Evolutionary conservation across 2,113 vertebrate species (phyloP).

Genomic region (Eptatretus burgeri): DNA sequence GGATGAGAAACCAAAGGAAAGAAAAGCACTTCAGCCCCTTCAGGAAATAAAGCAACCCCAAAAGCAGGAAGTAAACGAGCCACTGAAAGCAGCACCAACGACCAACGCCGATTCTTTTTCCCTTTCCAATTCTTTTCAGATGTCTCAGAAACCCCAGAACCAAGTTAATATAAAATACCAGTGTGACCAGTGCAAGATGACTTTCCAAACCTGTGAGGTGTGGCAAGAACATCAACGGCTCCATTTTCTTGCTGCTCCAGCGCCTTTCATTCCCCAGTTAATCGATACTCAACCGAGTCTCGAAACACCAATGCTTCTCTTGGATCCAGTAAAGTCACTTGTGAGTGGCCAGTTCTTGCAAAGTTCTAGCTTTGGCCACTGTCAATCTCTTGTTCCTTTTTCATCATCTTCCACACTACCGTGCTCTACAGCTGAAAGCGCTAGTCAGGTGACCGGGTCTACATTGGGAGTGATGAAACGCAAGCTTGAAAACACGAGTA

Average conservation of each 20-base stretch:
- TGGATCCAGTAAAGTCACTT: slow-evolving; percentile 83
- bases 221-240: slow-evolving; percentile 99
- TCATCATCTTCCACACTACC: slow-evolving; percentile 81
- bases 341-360: slow-evolving; percentile 69
- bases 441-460: no score
- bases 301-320: slow-evolving; percentile 95
- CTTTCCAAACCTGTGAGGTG: slow-evolving; percentile 84
- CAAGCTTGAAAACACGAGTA: slow-evolving; percentile 53
- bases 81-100: neutral
- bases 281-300: slow-evolving; percentile 37
- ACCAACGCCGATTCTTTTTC: neutral
- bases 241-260: slow-evolving; percentile 83
- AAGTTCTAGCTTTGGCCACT: slow-evolving; percentile 70
- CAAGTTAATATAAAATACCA: slow-evolving; percentile 27
- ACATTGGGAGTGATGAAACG: slow-evolving; percentile 32
- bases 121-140: neutral
- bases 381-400: slow-evolving; percentile 24
- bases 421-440: no score
- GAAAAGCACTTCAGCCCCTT: slow-evolving; percentile 30
- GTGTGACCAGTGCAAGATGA: slow-evolving; percentile 93
- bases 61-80: slow-evolving; percentile 10
- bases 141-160: neutral
- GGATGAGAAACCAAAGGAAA: slow-evolving; percentile 77
- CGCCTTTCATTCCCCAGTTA: slow-evolving; percentile 90
- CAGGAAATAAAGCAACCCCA: slow-evolving; percentile 30